These are phyloP conservation scores for Ciconia stormi DNA, from an alignment of 2,113 vertebrate species.

Conservation along the genomic window DNA sequence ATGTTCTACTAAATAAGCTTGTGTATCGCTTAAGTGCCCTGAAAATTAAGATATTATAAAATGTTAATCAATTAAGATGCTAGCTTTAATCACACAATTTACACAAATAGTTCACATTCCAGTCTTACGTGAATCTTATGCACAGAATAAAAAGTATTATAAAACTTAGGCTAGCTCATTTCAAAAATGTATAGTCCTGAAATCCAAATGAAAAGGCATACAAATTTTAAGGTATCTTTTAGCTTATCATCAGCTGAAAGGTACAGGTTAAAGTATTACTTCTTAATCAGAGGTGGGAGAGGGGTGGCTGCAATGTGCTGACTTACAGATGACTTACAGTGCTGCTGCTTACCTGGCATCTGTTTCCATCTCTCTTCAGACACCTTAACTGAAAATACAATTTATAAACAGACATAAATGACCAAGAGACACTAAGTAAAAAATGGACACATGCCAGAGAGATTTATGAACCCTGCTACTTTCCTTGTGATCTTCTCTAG, in stretches of 20 bases:
- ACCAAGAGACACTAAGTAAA: background rate
- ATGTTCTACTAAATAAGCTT: background rate
- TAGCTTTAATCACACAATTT: background rate
- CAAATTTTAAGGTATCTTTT: background rate
- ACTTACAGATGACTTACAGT: background rate
- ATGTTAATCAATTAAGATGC: background rate
- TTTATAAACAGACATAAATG: constrained; percentile 11
- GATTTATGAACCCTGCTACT: background rate
- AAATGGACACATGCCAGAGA: background rate
- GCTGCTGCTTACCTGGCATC: constrained; percentile 54
- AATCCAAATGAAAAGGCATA: background rate
- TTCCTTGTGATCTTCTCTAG: background rate
- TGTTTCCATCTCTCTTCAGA: constrained; percentile 61
- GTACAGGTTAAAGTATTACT: background rate
- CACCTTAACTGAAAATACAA: constrained; percentile 50
- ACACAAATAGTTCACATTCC: background rate
- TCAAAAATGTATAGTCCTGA: background rate
- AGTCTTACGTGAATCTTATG: fast-evolving
- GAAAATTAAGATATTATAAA: background rate
- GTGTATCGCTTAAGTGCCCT: background rate
- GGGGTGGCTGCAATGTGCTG: background rate
- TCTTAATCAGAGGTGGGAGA: background rate
- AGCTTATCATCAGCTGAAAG: background rate
- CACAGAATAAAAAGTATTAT: background rate
- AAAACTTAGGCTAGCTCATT: background rate